These are phyloP conservation scores for Coryphaenoides rupestris DNA, from an alignment of 2,113 vertebrate genomes.

Conservation along the genomic window DNA sequence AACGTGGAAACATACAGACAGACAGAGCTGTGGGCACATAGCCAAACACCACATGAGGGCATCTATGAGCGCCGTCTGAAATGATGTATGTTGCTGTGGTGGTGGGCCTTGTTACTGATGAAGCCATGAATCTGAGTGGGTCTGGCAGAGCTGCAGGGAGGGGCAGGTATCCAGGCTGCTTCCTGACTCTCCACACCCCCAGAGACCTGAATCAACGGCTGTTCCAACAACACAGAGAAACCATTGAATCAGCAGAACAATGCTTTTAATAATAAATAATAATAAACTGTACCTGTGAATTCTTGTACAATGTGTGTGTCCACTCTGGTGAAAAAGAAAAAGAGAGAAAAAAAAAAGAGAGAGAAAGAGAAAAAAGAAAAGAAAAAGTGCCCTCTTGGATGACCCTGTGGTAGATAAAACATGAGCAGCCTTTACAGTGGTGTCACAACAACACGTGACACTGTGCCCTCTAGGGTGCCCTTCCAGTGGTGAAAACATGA, in stretches of 20 bases:
- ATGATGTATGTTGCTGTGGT: constrained; percentile 44
- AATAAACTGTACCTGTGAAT: neutral
- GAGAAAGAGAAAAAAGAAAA: too few species aligned
- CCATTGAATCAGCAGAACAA: neutral
- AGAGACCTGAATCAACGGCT: neutral
- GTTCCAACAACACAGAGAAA: neutral
- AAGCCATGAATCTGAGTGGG: constrained; percentile 41
- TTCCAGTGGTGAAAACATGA: too few species aligned
- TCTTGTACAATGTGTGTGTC: too few species aligned
- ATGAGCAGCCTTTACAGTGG: too few species aligned
- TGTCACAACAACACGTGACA: too few species aligned
- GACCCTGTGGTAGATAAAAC: too few species aligned
- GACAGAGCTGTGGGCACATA: constrained; percentile 38
- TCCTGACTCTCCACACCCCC: neutral
- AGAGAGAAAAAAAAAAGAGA: too few species aligned
- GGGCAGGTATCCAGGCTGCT: neutral
- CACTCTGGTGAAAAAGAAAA: too few species aligned
- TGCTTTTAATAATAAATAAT: neutral
- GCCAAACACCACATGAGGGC: constrained; percentile 29
- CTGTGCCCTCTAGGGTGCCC: too few species aligned
- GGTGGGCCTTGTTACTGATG: constrained; percentile 44
- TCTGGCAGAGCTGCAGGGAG: constrained; percentile 2
- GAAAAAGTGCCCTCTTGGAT: too few species aligned
- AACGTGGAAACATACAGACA: constrained; percentile 9
- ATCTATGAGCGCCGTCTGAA: constrained; percentile 23